These are phyloP conservation scores for Leuctra nigra DNA, from an alignment of 2,888 invertebrate genomes.

Conservation along the genomic window DNA sequence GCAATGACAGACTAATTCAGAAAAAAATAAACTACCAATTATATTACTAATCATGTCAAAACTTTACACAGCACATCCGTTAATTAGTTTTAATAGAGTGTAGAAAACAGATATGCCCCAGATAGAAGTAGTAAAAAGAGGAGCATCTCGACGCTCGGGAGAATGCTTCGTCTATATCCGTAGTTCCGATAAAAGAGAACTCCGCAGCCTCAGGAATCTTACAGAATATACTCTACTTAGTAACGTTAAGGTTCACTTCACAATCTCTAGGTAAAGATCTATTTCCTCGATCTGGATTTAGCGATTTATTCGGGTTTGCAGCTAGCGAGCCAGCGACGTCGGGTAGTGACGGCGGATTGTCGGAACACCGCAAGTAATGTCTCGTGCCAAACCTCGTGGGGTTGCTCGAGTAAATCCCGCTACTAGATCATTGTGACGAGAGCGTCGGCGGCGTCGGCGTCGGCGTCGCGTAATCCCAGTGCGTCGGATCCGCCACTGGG, in stretches of 20 bases:
- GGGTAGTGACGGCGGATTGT: slow-evolving; percentile 2
- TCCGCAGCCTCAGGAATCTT: background rate
- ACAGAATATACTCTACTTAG: slow-evolving; percentile 10
- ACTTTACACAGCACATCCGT: too few relatives aligned
- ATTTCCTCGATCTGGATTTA: slow-evolving; percentile 8
- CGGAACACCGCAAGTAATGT: slow-evolving; percentile 6
- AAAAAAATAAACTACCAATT: too few relatives aligned
- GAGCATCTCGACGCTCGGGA: too few relatives aligned
- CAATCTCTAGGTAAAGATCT: slow-evolving; percentile 13
- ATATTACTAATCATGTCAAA: too few relatives aligned
- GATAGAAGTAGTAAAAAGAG: too few relatives aligned
- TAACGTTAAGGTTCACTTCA: background rate
- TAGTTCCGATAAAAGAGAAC: too few relatives aligned
- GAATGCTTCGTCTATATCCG: too few relatives aligned
- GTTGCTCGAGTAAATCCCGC: background rate
- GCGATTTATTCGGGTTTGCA: slow-evolving; percentile 11
- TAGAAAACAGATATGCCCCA: too few relatives aligned
- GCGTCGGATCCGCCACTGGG: slow-evolving; percentile 1
- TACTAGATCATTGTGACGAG: slow-evolving; percentile 8
- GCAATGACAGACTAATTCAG: too few relatives aligned
- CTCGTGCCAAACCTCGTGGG: background rate
- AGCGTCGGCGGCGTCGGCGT: background rate
- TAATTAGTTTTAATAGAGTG: too few relatives aligned
- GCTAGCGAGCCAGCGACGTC: background rate
- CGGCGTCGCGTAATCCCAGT: background rate